phyloP scores from a whole-genome alignment of 1,140 invertebrate species.

The Laupala kohalensis region DNA sequence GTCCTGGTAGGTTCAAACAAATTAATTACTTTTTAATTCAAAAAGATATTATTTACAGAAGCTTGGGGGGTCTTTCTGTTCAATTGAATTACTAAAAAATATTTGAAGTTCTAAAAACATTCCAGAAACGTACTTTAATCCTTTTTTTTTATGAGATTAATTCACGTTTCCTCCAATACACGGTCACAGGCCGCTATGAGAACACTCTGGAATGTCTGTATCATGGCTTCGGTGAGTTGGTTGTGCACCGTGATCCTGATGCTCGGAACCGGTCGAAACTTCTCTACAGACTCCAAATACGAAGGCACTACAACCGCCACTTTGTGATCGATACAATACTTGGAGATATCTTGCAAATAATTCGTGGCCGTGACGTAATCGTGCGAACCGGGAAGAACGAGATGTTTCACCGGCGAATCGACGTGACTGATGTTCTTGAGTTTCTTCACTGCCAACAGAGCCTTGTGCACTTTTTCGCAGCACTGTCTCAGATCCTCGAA shows the following conservation, averaged over 20 bases:
- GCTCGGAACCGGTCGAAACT: conserved; percentile 43
- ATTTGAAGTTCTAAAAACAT: too few relatives aligned
- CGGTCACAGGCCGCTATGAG: conserved; percentile 26
- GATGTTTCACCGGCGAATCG: conserved; percentile 66
- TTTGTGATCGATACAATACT: conserved; percentile 47
- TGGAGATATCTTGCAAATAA: conserved; percentile 14
- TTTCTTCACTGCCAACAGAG: conserved; percentile 28
- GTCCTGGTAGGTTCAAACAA: too few relatives aligned
- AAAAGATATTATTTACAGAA: too few relatives aligned
- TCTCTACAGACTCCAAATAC: conserved; percentile 47
- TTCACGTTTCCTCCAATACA: too few relatives aligned
- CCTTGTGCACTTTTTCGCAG: conserved; percentile 35
- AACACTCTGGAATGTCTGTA: conserved; percentile 29
- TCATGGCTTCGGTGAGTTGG: conserved; percentile 39
- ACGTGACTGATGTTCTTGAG: conserved; percentile 41
- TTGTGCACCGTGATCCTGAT: conserved; percentile 46
- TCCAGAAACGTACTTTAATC: too few relatives aligned
- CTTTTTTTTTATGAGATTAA: too few relatives aligned
- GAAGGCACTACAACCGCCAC: conserved; percentile 47
- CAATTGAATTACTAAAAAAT: too few relatives aligned
- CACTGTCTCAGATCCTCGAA: conserved; percentile 41
- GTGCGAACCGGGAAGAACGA: conserved; percentile 51
- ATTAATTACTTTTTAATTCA: too few relatives aligned
- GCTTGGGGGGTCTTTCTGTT: too few relatives aligned
- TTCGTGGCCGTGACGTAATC: conserved; percentile 32